Evolutionary conservation across 2,888 invertebrate genomes (phyloP), one percentile per base, ranked within the genome.

Genomic region (Bembecia ichneumoniformis): DNA sequence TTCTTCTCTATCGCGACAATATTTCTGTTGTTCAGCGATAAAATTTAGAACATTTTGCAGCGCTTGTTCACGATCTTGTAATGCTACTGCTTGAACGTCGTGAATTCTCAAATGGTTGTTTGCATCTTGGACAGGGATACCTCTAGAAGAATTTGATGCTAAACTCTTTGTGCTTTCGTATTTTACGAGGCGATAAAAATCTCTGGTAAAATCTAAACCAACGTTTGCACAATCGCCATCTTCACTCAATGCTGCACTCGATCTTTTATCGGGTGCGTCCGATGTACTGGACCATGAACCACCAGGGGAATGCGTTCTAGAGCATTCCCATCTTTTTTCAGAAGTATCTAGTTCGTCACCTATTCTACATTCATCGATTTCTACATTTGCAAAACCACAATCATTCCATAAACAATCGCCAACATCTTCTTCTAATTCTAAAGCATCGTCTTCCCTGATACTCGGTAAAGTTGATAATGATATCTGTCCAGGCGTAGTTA

Each of bases 81-180:
- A 62, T 10, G 80, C 80, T 73, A 86, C 76, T 13, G 82, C 76
- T 66, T 81, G 86, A 15, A 81, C 80, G 53, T 88, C 87, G 46
- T 87, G 86, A 48, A 83, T 76, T 58, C 86, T 68, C 49, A 87
- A 68, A 58, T 82, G 82, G 56, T 59, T 82, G 53, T 67, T 84
- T 28, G 86, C 83, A 55, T 90, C 90, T 52, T 71, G 78, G 3
- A 89, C 88, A 9, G 91, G 90, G 44, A 91, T 74, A 57, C 91
- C 91, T 67, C 91, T 88, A 51, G 92, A 92, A 46, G 92, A 92
- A 63, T 91, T 93, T 35, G 93, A 93, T 43, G 93, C 93, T 67
- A 94, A 81, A 71, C 93, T 93, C 72, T 93, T 93, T 54, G 92
- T 93, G 76, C 93, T 94, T 71, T 93, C 94, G 67, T 93, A 93